Conservation (phyloP, 2,888 invertebrate species). For the Andrena minutula region DNA sequence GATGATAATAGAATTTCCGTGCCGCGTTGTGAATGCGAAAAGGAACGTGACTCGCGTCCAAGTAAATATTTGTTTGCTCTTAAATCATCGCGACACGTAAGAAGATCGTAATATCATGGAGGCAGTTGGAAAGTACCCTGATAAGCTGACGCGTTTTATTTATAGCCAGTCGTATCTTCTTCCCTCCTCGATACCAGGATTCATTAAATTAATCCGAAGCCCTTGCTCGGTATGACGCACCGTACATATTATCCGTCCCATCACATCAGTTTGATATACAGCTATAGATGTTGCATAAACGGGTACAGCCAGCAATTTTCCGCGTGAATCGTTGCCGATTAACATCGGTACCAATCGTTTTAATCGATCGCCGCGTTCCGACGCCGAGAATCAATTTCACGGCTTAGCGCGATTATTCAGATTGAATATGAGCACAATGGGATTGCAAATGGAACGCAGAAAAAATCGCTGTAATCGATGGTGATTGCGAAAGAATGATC, state of each 20-base stretch:
- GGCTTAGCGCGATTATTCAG: not conserved
- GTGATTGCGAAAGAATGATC: not conserved
- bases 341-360: not conserved
- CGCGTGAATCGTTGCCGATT: constrained; percentile 1
- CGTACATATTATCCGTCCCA: constrained; percentile 26
- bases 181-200: constrained; percentile 57
- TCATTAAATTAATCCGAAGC: constrained; percentile 74
- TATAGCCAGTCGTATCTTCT: constrained; percentile 72
- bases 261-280: constrained; percentile 12
- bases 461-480: constrained; percentile 14
- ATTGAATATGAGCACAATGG: not conserved
- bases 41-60: not conserved
- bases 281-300: constrained; percentile 1
- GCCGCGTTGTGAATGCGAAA: no score
- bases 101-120: constrained; percentile 61
- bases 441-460: not conserved
- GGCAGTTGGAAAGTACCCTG: constrained; percentile 70
- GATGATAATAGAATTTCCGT: not conserved
- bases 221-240: constrained; percentile 56
- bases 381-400: constrained; percentile 1
- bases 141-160: constrained; percentile 71
- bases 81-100: constrained; percentile 70
- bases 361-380: not conserved
- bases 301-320: constrained; percentile 5
- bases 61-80: constrained; percentile 56